phyloP scores from a whole-genome alignment of 2,113 vertebrate genomes.

The Cyprinodon brontotheroides region DNA sequence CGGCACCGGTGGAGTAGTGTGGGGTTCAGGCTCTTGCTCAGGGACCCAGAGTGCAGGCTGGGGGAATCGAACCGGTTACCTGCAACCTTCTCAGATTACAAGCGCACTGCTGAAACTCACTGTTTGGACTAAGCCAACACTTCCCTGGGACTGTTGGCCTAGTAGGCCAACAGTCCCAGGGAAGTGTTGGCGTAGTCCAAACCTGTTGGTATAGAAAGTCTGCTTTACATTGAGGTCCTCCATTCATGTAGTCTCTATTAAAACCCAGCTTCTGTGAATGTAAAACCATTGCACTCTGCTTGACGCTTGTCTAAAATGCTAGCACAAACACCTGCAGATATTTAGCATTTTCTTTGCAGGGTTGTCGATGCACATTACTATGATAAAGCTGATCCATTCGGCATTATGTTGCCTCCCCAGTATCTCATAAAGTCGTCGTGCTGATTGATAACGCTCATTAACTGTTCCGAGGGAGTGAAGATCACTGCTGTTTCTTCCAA shows the following conservation, averaged over 20 bases:
- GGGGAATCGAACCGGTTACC: too few species aligned
- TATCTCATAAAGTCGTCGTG: slow-evolving; percentile 61
- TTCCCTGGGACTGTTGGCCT: too few species aligned
- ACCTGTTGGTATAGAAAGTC: too few species aligned
- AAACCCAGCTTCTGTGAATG: background rate
- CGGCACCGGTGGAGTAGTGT: too few species aligned
- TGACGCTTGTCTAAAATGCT: slow-evolving; percentile 9
- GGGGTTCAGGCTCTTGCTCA: too few species aligned
- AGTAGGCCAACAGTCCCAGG: too few species aligned
- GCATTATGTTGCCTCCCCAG: slow-evolving; percentile 70
- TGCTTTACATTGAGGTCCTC: too few species aligned
- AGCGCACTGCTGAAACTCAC: too few species aligned
- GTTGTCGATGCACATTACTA: slow-evolving; percentile 59
- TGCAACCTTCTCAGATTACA: too few species aligned
- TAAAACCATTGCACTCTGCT: background rate
- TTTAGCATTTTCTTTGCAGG: slow-evolving; percentile 34
- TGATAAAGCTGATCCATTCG: slow-evolving; percentile 61
- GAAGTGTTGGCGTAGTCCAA: too few species aligned
- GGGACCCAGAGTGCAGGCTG: too few species aligned
- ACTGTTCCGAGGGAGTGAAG: slow-evolving; percentile 58
- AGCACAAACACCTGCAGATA: slow-evolving; percentile 13
- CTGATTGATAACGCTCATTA: slow-evolving; percentile 75
- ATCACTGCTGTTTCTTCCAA: slow-evolving; percentile 63
- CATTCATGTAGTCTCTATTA: background rate
- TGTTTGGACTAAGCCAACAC: too few species aligned